Evolutionary conservation across 2,888 invertebrate genomes (phyloP).

Genomic region (Sympetrum striolatum): DNA sequence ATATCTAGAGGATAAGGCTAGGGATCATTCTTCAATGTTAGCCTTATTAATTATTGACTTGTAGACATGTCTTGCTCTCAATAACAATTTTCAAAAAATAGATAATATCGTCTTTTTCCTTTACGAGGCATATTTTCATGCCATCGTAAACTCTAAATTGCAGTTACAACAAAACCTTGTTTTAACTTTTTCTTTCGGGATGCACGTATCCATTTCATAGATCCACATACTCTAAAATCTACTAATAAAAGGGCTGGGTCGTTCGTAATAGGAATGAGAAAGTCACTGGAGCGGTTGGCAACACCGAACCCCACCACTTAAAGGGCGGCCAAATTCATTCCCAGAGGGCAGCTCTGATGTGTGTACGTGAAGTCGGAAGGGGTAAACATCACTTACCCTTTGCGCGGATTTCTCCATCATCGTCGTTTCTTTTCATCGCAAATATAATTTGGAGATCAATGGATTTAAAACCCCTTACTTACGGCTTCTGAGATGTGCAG

Average conservation of each 20-base stretch:
- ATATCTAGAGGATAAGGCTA: no score
- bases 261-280: background rate
- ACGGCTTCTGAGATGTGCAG: background rate
- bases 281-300: background rate
- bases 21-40: no score
- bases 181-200: no score
- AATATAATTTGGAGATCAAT: background rate
- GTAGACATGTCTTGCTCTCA: no score
- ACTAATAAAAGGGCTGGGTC: background rate
- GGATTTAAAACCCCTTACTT: background rate
- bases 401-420: background rate
- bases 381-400: background rate
- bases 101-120: no score
- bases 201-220: no score
- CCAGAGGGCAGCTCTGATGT: background rate
- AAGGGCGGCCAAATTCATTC: background rate
- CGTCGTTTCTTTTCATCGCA: background rate
- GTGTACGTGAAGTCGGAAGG: background rate
- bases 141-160: no score
- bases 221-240: no score
- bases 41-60: no score
- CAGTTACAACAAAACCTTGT: no score
- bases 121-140: no score
- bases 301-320: background rate
- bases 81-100: no score